Base-by-base conservation (phyloP, 1,140 invertebrate species). In the Bursaphelenchus mucronatus region DNA sequence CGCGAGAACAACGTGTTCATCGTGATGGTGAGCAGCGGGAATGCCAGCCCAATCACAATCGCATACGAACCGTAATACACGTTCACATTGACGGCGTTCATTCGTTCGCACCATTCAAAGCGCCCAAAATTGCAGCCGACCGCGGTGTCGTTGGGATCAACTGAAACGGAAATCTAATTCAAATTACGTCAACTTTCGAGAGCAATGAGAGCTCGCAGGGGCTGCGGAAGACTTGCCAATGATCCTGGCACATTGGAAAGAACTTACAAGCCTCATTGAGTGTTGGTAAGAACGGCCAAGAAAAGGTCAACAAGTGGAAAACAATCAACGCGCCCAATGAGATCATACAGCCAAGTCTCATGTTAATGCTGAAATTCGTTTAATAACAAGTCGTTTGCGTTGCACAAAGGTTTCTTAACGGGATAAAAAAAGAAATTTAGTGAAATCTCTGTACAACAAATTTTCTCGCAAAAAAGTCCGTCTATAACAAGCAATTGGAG, bases 1-100 rank as follows among this genome's bases (percentile, higher is more conserved):
- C 76, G 68, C 0, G 71, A 70, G 46, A 66, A 76, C 8, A 76
- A 43, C 8, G 70, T 75, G 11, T 52, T 69, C 13, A 70, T 47
- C 17, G 66, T 52, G 19, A 70, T 68, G 41, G 67, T 70, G 13
- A 70, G 41, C 7, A 67, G 17, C 15, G 66, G 51, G n/a, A 50
- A 68, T 5, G 54, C 53, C 30, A 70, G 17, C 13, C 68, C 68
- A 21, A 69, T 64, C 3, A 64, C 17, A 11, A 70, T 6, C 13
- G 64, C 43, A 21, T 69, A 70, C 19, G 52, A 67, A 30, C 8
- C 19, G 9, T 46, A 71, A 21, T 21, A 70, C 40, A 70, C 61
- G 11, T 30, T 58, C 17, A 63, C 43, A 45, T 53, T 46, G 15
- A 61, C 53, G 8, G 47, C 46, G 3, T 19, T 49, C 19, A 65